Base-by-base conservation (phyloP, 1,140 invertebrate genomes). In the Manduca sexta region DNA sequence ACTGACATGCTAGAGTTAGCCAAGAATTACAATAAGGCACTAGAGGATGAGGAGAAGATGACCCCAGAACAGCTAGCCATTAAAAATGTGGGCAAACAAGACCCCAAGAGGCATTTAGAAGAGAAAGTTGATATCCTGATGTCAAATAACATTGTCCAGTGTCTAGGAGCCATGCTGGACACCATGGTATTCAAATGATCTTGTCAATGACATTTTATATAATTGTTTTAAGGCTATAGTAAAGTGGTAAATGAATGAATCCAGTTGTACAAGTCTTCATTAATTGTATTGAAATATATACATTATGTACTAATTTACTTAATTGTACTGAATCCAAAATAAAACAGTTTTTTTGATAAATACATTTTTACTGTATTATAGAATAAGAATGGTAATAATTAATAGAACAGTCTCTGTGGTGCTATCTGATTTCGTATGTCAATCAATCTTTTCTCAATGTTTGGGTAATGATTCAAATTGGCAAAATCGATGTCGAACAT, bases 31-130 rank as follows among this genome's bases (percentile, higher is more conserved):
- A 98, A 99, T 76, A 99, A 99, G 89, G 95, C 97, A 33, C 87
- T 99, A 35, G 98, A 99, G 88, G 98, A 99, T 69, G 98, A 99
- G 86, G 98, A 99, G 79, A 99, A 98, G 80, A 99, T 99, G 97
- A 99, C 98, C n/a, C 95, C 97, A 1, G 97, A 99, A 84, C 98
- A 99, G 80, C 87, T 99, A 74, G 98, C 98, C 11, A 99, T 99
- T 64, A 99, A 99, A 81, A 99, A 99, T 89, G 98, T 99, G 34
- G 98, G 98, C 15, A 99, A 99, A 88, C 96, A 98, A 86, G 98
- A 99, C 87, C 98, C 98, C n/a, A 99, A 99, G 87, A 90, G 98
- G 56, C 98, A 99, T 92, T 89, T 99, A 65, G 97, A 99, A 85
- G 98, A 99, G 75, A 97, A 98, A 89, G 98, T 99, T 12, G 97